A percentile compares a stretch with the other conserved stretches of the same genome.
Conservation (phyloP, 2,113 vertebrate species). For the Pelmatolapia mariae region DNA sequence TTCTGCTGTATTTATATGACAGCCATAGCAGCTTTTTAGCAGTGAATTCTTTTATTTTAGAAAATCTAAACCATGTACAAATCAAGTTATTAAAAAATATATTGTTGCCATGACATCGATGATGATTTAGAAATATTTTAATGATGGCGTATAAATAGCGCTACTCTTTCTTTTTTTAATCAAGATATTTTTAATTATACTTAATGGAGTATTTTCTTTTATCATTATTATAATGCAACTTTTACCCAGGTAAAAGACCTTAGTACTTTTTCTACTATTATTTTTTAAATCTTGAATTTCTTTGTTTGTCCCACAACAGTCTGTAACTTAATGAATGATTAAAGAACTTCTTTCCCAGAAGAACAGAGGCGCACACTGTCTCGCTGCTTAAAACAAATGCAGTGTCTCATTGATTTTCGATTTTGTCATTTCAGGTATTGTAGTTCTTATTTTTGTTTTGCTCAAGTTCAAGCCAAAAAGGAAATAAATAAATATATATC, state of each 20-base stretch:
- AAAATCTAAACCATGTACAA: not conserved
- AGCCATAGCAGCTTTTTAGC: not conserved
- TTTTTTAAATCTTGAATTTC: not conserved
- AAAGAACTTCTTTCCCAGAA: not conserved
- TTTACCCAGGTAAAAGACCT: not conserved
- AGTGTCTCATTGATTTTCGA: not conserved
- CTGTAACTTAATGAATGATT: not conserved
- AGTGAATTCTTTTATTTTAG: not conserved
- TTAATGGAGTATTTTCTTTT: not conserved
- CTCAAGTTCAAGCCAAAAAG: conserved; percentile 4
- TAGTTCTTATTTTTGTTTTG: not conserved
- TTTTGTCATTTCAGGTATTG: not conserved
- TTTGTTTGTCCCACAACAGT: not conserved
- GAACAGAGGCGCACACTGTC: not conserved
- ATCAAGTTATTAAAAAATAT: not conserved
- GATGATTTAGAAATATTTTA: not conserved
- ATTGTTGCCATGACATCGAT: not conserved
- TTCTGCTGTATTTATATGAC: not conserved
- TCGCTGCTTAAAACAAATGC: not conserved
- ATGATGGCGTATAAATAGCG: not conserved
- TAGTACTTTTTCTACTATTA: not conserved
- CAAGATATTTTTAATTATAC: not conserved
- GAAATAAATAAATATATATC: not conserved
- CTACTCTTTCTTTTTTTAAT: not conserved
- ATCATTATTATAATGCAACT: not conserved